Evolutionary conservation across 2,113 vertebrate species (phyloP).

Genomic region (Leptobrachium leishanense): DNA sequence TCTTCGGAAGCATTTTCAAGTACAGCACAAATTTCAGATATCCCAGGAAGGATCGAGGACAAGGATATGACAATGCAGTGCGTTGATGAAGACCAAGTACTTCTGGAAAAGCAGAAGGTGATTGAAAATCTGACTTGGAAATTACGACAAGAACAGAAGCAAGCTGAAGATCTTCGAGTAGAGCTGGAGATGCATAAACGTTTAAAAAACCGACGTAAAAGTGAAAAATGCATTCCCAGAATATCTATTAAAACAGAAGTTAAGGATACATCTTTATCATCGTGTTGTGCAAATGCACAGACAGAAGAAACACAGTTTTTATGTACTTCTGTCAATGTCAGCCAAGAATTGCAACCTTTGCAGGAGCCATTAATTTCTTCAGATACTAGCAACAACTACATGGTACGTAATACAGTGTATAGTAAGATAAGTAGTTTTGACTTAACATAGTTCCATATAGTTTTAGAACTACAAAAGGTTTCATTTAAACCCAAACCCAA

Average conservation of each 20-base stretch:
- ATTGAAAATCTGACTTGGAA: conserved; percentile 55
- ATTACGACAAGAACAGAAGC: conserved; percentile 53
- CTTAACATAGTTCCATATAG: neutral
- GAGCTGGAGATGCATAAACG: conserved; percentile 70
- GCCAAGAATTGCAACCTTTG: neutral
- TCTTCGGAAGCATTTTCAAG: neutral
- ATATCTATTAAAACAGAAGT: conserved; percentile 24
- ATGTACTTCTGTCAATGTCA: conserved; percentile 15
- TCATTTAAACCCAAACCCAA: too few relatives aligned
- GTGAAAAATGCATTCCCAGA: conserved; percentile 1
- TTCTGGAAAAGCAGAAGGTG: conserved; percentile 48
- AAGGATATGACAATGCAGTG: conserved; percentile 35
- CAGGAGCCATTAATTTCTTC: conserved; percentile 15
- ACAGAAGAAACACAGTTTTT: conserved; percentile 21
- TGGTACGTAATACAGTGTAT: conserved; percentile 14
- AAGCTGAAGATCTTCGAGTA: conserved; percentile 61
- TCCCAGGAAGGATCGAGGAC: neutral
- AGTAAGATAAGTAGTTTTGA: neutral
- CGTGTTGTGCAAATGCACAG: conserved; percentile 12
- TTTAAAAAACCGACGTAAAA: conserved; percentile 64
- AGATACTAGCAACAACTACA: conserved; percentile 19
- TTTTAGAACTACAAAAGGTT: too few relatives aligned
- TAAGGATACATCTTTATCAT: conserved; percentile 14
- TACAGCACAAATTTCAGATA: conserved; percentile 7
- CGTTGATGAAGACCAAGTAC: conserved; percentile 35